These are phyloP conservation scores for Drosophila nigrodunni DNA, from an alignment of 1,140 invertebrate genomes.

Conservation along the genomic window DNA sequence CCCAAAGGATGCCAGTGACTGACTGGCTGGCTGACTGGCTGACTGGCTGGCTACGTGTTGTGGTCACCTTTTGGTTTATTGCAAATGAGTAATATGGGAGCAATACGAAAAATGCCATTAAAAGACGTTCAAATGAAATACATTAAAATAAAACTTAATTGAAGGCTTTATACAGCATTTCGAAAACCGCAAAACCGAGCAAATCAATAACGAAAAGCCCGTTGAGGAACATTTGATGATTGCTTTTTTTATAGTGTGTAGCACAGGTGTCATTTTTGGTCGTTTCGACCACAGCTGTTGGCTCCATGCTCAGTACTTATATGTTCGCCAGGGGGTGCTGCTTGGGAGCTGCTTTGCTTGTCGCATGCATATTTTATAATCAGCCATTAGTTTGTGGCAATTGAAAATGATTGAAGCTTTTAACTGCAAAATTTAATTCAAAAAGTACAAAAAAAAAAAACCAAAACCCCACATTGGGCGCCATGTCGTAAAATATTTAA, in stretches of 20 bases:
- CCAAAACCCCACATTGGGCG: neutral
- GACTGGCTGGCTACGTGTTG: constrained; percentile 67
- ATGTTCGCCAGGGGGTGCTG: neutral
- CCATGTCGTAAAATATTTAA: constrained; percentile 75
- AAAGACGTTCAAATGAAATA: constrained; percentile 80
- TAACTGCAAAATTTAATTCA: constrained; percentile 81
- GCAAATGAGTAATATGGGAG: constrained; percentile 78
- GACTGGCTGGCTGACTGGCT: neutral
- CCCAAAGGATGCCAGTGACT: constrained; percentile 26
- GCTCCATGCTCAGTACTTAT: constrained; percentile 3
- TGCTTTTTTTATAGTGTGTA: constrained; percentile 26
- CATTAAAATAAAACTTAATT: constrained; percentile 83
- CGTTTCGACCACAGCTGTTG: constrained; percentile 50
- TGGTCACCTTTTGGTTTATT: constrained; percentile 81
- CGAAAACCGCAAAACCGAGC: constrained; percentile 58
- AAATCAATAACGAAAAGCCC: constrained; percentile 68
- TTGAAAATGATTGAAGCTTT: constrained; percentile 83
- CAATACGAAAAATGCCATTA: constrained; percentile 75
- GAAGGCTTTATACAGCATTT: constrained; percentile 61
- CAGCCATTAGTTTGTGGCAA: constrained; percentile 81
- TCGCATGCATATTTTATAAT: constrained; percentile 83
- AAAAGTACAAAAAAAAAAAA: neutral
- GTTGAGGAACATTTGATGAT: constrained; percentile 28
- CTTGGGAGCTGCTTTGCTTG: constrained; percentile 33
- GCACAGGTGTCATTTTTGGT: constrained; percentile 55